Base-by-base conservation (phyloP, 2,797 vertebrate species). In the Myotis vivesi region DNA sequence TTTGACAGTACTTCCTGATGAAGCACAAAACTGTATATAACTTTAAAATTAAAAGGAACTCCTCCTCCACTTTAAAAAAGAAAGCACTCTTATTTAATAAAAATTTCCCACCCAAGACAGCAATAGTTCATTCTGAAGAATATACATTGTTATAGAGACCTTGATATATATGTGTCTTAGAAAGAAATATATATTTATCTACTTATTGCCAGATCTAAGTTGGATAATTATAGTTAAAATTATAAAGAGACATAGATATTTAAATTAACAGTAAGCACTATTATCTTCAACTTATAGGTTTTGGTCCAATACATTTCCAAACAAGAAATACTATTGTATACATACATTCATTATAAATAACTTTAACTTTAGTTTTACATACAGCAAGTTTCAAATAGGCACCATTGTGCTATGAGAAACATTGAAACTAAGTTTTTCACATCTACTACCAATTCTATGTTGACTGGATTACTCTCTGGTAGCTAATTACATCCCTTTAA, bases 261-360 rank as follows among this genome's bases (percentile, higher is more conserved):
- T 81, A 91, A 85, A 81, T 87, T 71, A 82, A 95, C 41, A 87
- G 4, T 53, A 57, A 83, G 75, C 46, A 79, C 8, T n/a, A 5
- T 66, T 79, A 55, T 83, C 38, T 85, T 83, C 55, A 33, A 87
- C 23, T 36, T 83, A 17, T 0, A 59, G n/a, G 8, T 84, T 8
- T 25, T 92, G 38, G 41, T 84, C 17, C 73, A 94, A 25, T 81
- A 89, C 57, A 80, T 92, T 95, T 84, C 72, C 33, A 94, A 81
- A 51, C 8, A 72, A 23, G 10, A 93, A 83, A 89, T 53, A 19
- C 7, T 64, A 46, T 13, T 73, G n/a, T 87, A 16, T 22, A 69
- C 20, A 73, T 23, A 59, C 11, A 64, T 75, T 41, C 55, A 89
- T 89, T 71, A 16, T 38, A 90, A 71, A 30, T 92, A 82, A 75